Conservation (phyloP, 2,113 vertebrate species). For the Onychostoma macrolepis region DNA sequence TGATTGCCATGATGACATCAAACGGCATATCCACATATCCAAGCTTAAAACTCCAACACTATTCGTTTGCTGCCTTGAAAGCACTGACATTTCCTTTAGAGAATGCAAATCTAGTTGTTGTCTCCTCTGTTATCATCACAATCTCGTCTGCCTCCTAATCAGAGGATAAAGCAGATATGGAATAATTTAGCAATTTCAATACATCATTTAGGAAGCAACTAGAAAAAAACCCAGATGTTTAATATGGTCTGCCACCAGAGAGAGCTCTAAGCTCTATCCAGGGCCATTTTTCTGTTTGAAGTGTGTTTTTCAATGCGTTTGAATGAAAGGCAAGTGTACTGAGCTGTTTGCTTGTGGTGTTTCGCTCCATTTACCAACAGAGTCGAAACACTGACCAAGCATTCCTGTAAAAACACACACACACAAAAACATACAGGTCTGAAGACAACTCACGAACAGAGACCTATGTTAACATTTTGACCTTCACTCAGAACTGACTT, state of each 20-base stretch:
- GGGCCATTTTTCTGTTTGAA: background rate
- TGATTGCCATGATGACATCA: slow-evolving; percentile 15
- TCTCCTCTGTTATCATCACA: background rate
- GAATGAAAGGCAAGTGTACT: slow-evolving; percentile 42
- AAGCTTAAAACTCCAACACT: slow-evolving; percentile 11
- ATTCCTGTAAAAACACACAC: slow-evolving; percentile 31
- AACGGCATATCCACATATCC: background rate
- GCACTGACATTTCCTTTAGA: background rate
- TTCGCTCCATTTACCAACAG: slow-evolving; percentile 49
- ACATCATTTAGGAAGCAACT: slow-evolving; percentile 11
- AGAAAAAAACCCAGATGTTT: background rate
- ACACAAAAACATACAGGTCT: slow-evolving; percentile 19
- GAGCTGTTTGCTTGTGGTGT: slow-evolving; percentile 46
- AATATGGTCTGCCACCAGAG: slow-evolving; percentile 30
- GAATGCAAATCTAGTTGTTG: slow-evolving; percentile 21
- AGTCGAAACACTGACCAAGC: slow-evolving; percentile 44
- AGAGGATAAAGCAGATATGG: slow-evolving; percentile 10
- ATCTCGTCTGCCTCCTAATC: slow-evolving; percentile 31
- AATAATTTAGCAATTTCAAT: slow-evolving; percentile 4
- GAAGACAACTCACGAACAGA: slow-evolving; percentile 47
- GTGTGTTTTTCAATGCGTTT: slow-evolving; percentile 20
- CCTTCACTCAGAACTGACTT: slow-evolving; percentile 31
- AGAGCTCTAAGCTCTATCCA: slow-evolving; percentile 35
- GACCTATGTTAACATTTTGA: slow-evolving; percentile 3
- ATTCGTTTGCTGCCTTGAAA: background rate